Evolutionary conservation across 2,888 invertebrate genomes (phyloP).

Genomic region (Tenodera sinensis): DNA sequence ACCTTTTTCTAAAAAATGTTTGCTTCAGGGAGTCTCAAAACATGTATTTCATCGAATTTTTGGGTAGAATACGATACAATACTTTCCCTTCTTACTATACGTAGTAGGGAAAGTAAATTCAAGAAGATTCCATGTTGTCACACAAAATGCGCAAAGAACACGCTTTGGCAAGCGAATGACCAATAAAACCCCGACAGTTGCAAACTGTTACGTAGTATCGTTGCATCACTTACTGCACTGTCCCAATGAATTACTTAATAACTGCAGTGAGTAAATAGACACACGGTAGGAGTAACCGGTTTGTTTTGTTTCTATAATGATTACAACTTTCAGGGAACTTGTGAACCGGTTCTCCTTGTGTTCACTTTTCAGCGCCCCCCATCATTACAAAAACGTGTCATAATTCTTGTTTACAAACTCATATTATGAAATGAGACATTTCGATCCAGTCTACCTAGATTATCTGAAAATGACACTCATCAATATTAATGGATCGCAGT

Average conservation of each 20-base stretch:
- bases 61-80: no score
- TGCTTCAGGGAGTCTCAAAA: no score
- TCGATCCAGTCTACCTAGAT: not conserved
- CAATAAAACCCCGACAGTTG: not conserved
- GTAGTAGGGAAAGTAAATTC: no score
- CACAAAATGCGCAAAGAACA: no score
- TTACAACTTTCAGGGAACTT: not conserved
- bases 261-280: not conserved
- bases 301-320: not conserved
- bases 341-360: not conserved
- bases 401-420: not conserved
- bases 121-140: no score
- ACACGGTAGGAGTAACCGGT: not conserved
- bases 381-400: not conserved
- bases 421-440: not conserved
- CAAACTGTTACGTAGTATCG: not conserved
- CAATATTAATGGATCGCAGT: no score
- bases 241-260: not conserved
- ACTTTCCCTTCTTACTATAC: no score
- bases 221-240: not conserved
- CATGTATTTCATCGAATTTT: no score
- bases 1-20: no score
- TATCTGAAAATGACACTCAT: no score
- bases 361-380: not conserved
- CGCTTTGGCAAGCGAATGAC: not conserved